A percentile compares a stretch with the other conserved stretches of the same genome.
Evolutionary conservation across 2,797 vertebrate species (phyloP).

Genomic region (Pseudochirops cupreus): DNA sequence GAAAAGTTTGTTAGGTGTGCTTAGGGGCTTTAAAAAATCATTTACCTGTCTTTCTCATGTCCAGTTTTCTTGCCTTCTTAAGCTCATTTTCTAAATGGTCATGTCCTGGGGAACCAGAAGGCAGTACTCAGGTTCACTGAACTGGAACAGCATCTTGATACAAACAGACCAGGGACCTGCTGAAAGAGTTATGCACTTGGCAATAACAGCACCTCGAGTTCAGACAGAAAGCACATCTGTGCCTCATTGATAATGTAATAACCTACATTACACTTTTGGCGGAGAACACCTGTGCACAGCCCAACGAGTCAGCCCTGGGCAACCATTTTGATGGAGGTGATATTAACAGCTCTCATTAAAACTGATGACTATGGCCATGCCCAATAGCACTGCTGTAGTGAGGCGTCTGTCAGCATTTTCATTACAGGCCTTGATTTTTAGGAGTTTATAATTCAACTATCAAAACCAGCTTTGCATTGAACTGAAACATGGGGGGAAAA

Average conservation of each 20-base stretch:
- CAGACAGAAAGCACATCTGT: constrained; percentile 89
- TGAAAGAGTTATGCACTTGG: constrained; percentile 82
- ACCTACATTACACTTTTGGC: constrained; percentile 85
- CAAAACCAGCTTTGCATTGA: constrained; percentile 66
- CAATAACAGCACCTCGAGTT: constrained; percentile 81
- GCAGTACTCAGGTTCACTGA: constrained; percentile 82
- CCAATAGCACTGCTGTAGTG: constrained; percentile 60
- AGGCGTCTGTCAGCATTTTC: constrained; percentile 74
- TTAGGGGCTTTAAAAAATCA: not conserved
- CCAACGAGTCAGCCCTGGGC: constrained; percentile 83
- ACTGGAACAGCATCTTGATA: constrained; percentile 83
- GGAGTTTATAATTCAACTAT: constrained; percentile 74
- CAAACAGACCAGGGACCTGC: constrained; percentile 78
- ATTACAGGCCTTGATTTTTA: constrained; percentile 68
- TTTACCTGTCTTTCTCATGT: constrained; percentile 16
- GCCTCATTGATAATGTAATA: constrained; percentile 85
- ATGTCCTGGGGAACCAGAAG: constrained; percentile 82
- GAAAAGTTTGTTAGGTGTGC: not conserved
- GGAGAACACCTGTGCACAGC: constrained; percentile 86
- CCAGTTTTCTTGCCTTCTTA: constrained; percentile 53
- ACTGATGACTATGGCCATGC: constrained; percentile 73
- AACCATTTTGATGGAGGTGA: constrained; percentile 82
- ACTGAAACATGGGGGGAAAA: constrained; percentile 64
- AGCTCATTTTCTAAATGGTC: constrained; percentile 46
- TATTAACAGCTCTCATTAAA: constrained; percentile 86